Conservation (phyloP, 2,888 invertebrate species). For the Drosophila histrio region DNA sequence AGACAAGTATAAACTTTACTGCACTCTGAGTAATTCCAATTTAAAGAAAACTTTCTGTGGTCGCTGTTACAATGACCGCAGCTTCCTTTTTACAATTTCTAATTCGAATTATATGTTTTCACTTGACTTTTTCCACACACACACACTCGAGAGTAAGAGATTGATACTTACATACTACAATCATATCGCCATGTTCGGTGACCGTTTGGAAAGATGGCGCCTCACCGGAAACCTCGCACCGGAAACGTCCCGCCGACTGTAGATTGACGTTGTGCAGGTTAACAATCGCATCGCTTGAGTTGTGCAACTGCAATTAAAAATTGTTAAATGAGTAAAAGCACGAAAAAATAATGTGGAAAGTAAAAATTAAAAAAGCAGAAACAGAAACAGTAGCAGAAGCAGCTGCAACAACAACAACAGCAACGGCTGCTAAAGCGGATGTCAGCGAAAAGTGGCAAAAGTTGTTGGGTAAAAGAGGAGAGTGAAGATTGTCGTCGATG, state of each 20-base stretch:
- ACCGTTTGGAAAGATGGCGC: slow-evolving; percentile 90
- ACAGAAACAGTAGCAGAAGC: neutral
- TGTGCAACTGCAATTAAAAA: slow-evolving; percentile 86
- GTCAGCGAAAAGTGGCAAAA: slow-evolving; percentile 55
- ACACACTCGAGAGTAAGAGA: neutral
- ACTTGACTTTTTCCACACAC: slow-evolving; percentile 34
- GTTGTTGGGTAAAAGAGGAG: slow-evolving; percentile 38
- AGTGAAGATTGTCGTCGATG: slow-evolving; percentile 13
- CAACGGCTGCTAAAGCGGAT: slow-evolving; percentile 28
- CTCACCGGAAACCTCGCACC: slow-evolving; percentile 89
- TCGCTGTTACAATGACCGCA: slow-evolving; percentile 1
- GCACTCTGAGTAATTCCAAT: too few species aligned
- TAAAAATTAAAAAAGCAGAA: slow-evolving; percentile 3
- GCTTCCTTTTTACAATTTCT: slow-evolving; percentile 37
- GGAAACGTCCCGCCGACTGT: slow-evolving; percentile 87
- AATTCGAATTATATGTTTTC: slow-evolving; percentile 70
- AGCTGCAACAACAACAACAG: slow-evolving; percentile 1
- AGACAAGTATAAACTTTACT: neutral
- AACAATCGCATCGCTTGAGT: slow-evolving; percentile 88
- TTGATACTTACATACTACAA: slow-evolving; percentile 88
- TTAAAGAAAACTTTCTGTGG: slow-evolving; percentile 5
- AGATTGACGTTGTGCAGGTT: slow-evolving; percentile 88
- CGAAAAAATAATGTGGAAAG: slow-evolving; percentile 39
- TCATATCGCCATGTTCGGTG: slow-evolving; percentile 88
- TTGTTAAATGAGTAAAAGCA: slow-evolving; percentile 57